Conservation (phyloP, 2,888 invertebrate species). For the Epinotia brunnichana region DNA sequence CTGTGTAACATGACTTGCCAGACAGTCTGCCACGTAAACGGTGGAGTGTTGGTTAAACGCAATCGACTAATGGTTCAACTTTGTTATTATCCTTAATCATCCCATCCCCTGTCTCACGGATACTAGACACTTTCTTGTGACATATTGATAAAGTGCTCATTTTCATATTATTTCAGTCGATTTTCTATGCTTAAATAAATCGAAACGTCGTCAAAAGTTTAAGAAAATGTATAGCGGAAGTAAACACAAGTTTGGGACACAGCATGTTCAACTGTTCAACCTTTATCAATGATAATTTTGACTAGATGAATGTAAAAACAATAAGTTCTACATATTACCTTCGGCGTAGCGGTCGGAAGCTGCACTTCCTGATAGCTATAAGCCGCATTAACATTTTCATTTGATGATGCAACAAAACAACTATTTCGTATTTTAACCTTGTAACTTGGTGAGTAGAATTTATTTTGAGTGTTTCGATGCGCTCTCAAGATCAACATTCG, state of each 20-base stretch:
- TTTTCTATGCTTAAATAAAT: background rate
- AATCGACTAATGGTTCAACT: background rate
- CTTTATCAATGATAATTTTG: constrained; percentile 37
- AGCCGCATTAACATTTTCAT: constrained; percentile 36
- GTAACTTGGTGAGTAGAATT: constrained; percentile 27
- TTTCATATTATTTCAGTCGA: background rate
- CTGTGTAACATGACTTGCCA: background rate
- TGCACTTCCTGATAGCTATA: constrained; percentile 42
- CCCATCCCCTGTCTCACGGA: background rate
- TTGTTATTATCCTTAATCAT: background rate
- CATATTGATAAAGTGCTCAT: background rate
- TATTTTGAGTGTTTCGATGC: constrained; percentile 35
- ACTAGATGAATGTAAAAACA: constrained; percentile 38
- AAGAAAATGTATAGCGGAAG: constrained; percentile 18
- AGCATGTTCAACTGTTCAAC: constrained; percentile 18
- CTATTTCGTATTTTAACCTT: constrained; percentile 36
- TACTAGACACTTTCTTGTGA: background rate
- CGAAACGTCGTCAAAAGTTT: background rate
- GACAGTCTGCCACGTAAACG: background rate
- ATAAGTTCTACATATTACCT: constrained; percentile 41
- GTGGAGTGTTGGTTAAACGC: background rate
- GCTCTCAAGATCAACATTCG: constrained; percentile 20
- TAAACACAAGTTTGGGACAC: constrained; percentile 6
- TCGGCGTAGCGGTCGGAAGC: constrained; percentile 41
- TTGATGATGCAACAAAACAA: constrained; percentile 40